Percentiles rank a stretch among this genome's conserved stretches.
Evolutionary conservation across 2,888 invertebrate genomes (phyloP).

Genomic region (Willowsia nigromaculata): DNA sequence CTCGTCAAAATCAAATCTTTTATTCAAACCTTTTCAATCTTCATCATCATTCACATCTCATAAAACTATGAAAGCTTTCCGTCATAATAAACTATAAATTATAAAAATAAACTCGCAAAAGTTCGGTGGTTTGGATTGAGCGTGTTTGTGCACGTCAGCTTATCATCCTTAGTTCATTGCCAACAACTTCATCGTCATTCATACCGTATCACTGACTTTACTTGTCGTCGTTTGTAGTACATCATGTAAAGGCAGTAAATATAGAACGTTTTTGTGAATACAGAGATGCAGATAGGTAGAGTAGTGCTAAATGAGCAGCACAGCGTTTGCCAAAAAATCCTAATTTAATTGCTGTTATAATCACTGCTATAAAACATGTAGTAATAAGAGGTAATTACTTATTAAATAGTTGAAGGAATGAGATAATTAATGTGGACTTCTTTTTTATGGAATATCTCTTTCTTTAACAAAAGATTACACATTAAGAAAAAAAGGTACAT

Average conservation of each 20-base stretch:
- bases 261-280: neutral
- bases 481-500: neutral
- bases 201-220: neutral
- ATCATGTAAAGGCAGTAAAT: neutral
- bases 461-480: neutral
- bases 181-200: slow-evolving; percentile 45
- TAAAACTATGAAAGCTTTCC: slow-evolving; percentile 6
- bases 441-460: neutral
- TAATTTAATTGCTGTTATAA: slow-evolving; percentile 3
- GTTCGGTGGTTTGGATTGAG: neutral
- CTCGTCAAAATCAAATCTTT: neutral
- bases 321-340: neutral
- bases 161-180: slow-evolving; percentile 28
- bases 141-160: neutral
- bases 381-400: slow-evolving; percentile 4
- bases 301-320: neutral
- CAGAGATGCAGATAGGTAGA: neutral
- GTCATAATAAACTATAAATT: slow-evolving; percentile 7
- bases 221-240: neutral
- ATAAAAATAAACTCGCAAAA: neutral
- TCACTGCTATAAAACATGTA: neutral
- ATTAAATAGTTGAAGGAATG: slow-evolving; percentile 27
- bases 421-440: neutral
- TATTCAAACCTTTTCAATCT: neutral
- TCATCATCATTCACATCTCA: neutral